A percentile compares a stretch with the other conserved stretches of the same genome.
Evolutionary conservation across 37 sponge, comb jelly and placozoan genomes (phyloP).

Genomic region (Chondrosia reniformis): DNA sequence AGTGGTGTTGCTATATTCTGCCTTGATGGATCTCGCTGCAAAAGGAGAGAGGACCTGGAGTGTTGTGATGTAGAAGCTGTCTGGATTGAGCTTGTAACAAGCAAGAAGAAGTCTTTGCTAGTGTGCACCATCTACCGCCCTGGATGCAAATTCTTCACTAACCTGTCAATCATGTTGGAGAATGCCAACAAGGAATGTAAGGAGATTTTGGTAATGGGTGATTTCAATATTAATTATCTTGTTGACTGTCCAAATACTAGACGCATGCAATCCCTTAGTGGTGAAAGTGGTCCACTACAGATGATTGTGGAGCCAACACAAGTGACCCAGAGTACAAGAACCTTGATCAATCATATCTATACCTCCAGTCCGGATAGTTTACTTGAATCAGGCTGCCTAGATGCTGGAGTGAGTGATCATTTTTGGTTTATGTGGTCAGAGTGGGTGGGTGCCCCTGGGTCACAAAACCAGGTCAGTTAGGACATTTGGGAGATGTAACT

Average conservation of each 20-base stretch:
- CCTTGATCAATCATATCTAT: not conserved
- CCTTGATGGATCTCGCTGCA: not conserved
- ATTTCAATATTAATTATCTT: not conserved
- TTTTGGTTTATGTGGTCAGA: not conserved
- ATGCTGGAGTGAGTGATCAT: not conserved
- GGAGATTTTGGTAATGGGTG: not conserved
- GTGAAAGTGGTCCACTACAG: not conserved
- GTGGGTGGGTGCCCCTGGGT: no score
- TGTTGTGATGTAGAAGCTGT: not conserved
- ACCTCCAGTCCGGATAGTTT: not conserved
- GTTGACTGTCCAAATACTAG: not conserved
- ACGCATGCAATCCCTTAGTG: not conserved
- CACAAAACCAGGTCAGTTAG: not conserved
- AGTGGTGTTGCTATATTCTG: not conserved
- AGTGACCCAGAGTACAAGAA: not conserved
- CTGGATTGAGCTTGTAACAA: not conserved
- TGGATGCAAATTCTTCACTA: not conserved
- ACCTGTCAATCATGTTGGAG: not conserved
- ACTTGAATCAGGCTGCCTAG: not conserved
- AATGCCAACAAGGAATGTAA: no score
- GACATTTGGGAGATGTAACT: not conserved
- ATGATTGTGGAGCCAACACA: not conserved
- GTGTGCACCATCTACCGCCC: not conserved
- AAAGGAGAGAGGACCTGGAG: not conserved
- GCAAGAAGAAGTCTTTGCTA: not conserved